A percentile compares a stretch with the other conserved stretches of the same genome.
These are phyloP conservation scores for Drosophila pegasa DNA, from an alignment of 2,888 invertebrate species.

Conservation along the genomic window DNA sequence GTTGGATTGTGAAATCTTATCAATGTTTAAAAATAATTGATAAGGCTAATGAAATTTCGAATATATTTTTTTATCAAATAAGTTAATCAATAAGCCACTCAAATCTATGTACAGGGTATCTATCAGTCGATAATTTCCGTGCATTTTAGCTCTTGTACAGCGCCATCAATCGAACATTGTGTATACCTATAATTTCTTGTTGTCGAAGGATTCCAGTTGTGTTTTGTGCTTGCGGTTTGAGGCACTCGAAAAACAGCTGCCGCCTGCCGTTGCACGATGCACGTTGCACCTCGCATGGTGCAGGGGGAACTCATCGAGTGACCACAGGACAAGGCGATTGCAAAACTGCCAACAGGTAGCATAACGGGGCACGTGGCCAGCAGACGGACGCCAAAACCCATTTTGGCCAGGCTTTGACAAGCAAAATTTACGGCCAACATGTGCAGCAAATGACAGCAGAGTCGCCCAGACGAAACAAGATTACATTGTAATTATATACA, in stretches of 20 bases:
- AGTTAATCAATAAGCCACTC: too few relatives aligned
- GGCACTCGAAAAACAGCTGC: constrained; percentile 56
- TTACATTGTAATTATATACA: constrained; percentile 41
- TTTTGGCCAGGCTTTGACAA: constrained; percentile 38
- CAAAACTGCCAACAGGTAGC: constrained; percentile 32
- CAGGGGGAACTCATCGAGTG: constrained; percentile 25
- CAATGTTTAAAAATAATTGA: not conserved
- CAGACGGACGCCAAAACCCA: constrained; percentile 1
- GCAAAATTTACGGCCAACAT: constrained; percentile 53
- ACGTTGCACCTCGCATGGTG: constrained; percentile 17
- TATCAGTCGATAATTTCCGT: not conserved
- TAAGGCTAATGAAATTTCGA: too few relatives aligned
- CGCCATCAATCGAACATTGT: constrained; percentile 41
- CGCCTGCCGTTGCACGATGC: constrained; percentile 29
- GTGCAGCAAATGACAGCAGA: constrained; percentile 54
- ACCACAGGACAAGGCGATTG: constrained; percentile 15
- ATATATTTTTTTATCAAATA: not conserved
- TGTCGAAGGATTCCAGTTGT: constrained; percentile 41
- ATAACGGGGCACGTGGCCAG: constrained; percentile 32
- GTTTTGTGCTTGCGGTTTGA: constrained; percentile 28
- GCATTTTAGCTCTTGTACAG: not conserved
- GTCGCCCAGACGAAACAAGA: constrained; percentile 15
- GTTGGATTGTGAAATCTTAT: not conserved
- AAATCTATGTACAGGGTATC: not conserved
- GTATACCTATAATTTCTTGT: constrained; percentile 34